A percentile compares a stretch with the other conserved stretches of the same genome.
Evolutionary conservation across 2,888 invertebrate genomes (phyloP).

Genomic region (Cenopis cana): DNA sequence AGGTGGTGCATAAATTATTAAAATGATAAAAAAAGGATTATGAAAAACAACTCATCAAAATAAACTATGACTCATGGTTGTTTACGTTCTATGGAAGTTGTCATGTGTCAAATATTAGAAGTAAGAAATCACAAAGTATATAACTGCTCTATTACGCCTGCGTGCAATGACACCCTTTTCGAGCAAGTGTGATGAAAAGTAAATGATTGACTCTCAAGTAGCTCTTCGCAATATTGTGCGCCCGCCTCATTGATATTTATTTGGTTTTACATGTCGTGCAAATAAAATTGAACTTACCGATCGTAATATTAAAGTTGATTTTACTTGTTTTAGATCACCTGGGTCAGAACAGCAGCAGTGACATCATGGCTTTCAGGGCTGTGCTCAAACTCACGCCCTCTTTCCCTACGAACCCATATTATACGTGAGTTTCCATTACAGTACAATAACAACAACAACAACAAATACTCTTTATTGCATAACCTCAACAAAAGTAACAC

Average conservation of each 20-base stretch:
- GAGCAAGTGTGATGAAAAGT: too few relatives aligned
- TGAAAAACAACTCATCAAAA: too few relatives aligned
- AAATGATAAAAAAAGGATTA: too few relatives aligned
- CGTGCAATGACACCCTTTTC: too few relatives aligned
- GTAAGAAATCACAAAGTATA: too few relatives aligned
- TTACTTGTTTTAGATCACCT: conserved; percentile 86
- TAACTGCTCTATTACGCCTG: too few relatives aligned
- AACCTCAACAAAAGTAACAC: too few relatives aligned
- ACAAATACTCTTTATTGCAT: too few relatives aligned
- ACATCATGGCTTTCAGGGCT: conserved; percentile 90
- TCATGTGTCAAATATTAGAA: too few relatives aligned
- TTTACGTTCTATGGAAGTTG: too few relatives aligned
- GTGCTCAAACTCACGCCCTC: conserved; percentile 92
- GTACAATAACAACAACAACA: neutral
- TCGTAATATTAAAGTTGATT: conserved; percentile 1
- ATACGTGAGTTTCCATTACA: conserved; percentile 85
- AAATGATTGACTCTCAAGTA: neutral
- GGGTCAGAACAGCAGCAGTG: conserved; percentile 87
- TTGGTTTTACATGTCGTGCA: neutral
- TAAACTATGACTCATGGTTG: too few relatives aligned
- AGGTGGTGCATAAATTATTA: too few relatives aligned
- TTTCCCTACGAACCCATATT: conserved; percentile 90
- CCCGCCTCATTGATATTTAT: neutral
- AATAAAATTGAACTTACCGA: neutral
- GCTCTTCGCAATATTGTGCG: neutral